These are phyloP conservation scores for Temnothorax nylanderi DNA, from an alignment of 1,140 invertebrate species.

Conservation along the genomic window DNA sequence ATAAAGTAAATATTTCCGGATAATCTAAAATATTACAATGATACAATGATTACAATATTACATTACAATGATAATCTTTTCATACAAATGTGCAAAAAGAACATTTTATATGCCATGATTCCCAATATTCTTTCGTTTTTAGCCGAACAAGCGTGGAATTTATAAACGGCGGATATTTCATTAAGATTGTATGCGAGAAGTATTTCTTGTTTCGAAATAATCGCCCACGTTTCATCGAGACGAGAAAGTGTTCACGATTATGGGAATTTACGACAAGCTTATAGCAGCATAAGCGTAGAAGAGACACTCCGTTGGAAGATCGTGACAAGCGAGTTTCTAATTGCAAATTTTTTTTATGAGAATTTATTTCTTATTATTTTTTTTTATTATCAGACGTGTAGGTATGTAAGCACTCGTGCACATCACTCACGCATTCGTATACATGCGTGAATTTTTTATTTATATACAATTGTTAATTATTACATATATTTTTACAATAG, in stretches of 20 bases:
- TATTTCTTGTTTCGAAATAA: constrained; percentile 41
- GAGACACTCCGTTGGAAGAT: neutral
- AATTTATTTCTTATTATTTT: neutral
- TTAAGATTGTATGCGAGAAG: neutral
- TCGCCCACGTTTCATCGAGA: constrained; percentile 12
- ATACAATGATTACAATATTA: neutral
- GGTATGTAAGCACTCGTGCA: neutral
- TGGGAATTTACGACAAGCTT: constrained; percentile 6
- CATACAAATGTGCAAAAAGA: neutral
- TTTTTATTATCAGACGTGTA: neutral
- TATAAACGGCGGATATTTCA: neutral
- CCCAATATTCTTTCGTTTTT: neutral
- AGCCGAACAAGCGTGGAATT: neutral
- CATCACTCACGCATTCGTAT: neutral
- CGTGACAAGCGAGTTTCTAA: neutral
- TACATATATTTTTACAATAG: no score
- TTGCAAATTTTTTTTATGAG: neutral
- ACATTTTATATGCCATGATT: neutral
- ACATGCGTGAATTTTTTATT: neutral
- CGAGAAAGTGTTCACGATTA: constrained; percentile 36
- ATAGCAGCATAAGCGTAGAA: neutral
- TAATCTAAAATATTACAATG: neutral
- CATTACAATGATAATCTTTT: neutral
- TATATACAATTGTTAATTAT: no score
- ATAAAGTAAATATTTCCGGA: neutral